Evolutionary conservation across 64 coral and sea anemone genomes (phyloP).

Genomic region (Trachythela sp.): DNA sequence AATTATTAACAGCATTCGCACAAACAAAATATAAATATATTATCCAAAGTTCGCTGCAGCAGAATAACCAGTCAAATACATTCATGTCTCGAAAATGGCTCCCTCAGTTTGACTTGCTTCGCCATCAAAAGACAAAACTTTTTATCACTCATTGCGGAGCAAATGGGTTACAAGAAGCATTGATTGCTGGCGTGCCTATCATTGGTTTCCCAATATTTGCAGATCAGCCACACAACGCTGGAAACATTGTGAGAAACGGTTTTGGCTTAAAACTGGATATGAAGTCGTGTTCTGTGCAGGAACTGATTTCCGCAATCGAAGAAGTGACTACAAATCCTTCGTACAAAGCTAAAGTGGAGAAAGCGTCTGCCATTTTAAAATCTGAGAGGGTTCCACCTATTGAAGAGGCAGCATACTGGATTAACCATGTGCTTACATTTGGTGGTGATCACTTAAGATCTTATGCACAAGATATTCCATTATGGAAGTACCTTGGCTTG

Average conservation of each 20-base stretch:
- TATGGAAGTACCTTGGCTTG: constrained; percentile 60
- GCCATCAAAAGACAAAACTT: neutral
- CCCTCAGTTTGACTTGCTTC: constrained; percentile 34
- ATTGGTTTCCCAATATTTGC: constrained; percentile 21
- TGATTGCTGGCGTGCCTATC: constrained; percentile 9
- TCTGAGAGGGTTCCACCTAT: neutral
- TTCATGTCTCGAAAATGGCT: constrained; percentile 25
- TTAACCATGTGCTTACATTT: constrained; percentile 57
- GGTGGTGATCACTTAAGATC: constrained; percentile 47
- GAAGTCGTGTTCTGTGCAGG: neutral
- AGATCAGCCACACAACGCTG: constrained; percentile 34
- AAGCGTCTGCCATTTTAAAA: neutral
- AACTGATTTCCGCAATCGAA: constrained; percentile 11
- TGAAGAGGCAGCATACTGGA: constrained; percentile 41
- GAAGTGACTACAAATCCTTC: constrained; percentile 13
- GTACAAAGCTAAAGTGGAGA: constrained; percentile 10
- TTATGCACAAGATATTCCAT: constrained; percentile 44
- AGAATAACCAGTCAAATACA: neutral
- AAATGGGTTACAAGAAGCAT: constrained; percentile 36
- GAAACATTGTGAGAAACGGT: neutral
- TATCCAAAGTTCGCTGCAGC: neutral
- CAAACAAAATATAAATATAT: neutral
- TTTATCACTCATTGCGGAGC: constrained; percentile 40
- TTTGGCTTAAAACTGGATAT: neutral
- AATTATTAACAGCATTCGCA: neutral